phyloP scores from a whole-genome alignment of 1,140 invertebrate genomes.

The Contarinia nasturtii region DNA sequence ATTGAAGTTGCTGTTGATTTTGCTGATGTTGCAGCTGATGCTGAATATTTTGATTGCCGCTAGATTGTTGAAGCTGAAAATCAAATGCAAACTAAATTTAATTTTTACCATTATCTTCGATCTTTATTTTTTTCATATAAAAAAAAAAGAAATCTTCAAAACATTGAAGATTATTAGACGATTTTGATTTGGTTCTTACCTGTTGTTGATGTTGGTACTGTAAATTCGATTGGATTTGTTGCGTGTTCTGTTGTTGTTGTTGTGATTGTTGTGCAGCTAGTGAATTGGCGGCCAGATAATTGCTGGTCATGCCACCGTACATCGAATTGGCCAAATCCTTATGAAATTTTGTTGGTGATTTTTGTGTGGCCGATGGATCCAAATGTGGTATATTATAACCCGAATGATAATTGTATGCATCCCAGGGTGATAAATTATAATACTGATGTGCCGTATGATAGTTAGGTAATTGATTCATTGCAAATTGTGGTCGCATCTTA shows the following conservation, averaged over 20 bases:
- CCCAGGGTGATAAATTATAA: slow-evolving; percentile 18
- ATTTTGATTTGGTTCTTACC: no score
- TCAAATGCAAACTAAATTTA: no score
- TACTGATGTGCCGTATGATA: slow-evolving; percentile 37
- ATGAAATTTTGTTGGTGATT: slow-evolving; percentile 21
- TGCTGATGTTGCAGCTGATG: background rate
- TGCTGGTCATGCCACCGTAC: slow-evolving; percentile 19
- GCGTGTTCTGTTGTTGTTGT: slow-evolving; percentile 7
- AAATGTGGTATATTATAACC: slow-evolving; percentile 32
- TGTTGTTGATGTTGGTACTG: no score
- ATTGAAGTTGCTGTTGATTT: slow-evolving; percentile 4
- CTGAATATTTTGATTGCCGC: background rate
- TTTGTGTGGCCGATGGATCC: slow-evolving; percentile 18
- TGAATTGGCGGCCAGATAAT: slow-evolving; percentile 17
- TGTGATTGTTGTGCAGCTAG: slow-evolving; percentile 19
- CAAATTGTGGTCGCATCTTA: slow-evolving; percentile 31
- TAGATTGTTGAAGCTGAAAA: background rate
- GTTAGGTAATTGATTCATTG: slow-evolving; percentile 36
- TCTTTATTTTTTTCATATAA: no score
- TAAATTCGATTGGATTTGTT: background rate
- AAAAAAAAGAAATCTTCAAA: no score
- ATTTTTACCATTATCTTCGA: no score
- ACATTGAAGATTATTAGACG: no score
- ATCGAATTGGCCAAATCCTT: slow-evolving; percentile 21
- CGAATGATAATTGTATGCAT: slow-evolving; percentile 35